Evolutionary conservation across 1,140 invertebrate genomes (phyloP).

Genomic region (Drosophila orosa): DNA sequence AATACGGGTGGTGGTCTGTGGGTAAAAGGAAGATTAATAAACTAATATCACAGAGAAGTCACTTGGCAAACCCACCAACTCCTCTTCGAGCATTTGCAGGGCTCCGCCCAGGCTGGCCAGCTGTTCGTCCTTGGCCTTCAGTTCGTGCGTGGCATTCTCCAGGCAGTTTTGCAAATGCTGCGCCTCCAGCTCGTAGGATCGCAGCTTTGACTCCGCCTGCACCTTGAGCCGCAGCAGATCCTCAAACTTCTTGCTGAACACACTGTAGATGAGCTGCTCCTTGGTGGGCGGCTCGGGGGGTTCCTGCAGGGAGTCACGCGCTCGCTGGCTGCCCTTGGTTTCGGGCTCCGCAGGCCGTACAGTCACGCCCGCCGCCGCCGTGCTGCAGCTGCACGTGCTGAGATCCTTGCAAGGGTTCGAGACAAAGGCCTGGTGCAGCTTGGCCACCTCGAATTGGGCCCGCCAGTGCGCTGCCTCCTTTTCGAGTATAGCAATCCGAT

Average conservation of each 20-base stretch:
- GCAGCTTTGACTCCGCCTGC: slow-evolving; percentile 70
- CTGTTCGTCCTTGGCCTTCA: slow-evolving; percentile 84
- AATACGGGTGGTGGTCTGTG: slow-evolving; percentile 87
- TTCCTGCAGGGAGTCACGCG: slow-evolving; percentile 64
- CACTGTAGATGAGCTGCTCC: slow-evolving; percentile 76
- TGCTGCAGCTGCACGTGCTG: slow-evolving; percentile 71
- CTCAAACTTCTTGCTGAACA: slow-evolving; percentile 78
- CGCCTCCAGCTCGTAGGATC: slow-evolving; percentile 68
- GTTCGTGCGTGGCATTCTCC: slow-evolving; percentile 78
- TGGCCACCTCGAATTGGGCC: slow-evolving; percentile 86
- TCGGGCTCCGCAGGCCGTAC: slow-evolving; percentile 53
- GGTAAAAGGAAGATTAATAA: slow-evolving; percentile 47
- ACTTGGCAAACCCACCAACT: slow-evolving; percentile 80
- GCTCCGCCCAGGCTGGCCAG: slow-evolving; percentile 85
- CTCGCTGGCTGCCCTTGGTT: slow-evolving; percentile 46
- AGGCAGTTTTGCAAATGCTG: slow-evolving; percentile 78
- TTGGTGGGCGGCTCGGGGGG: slow-evolving; percentile 59
- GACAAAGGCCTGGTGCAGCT: slow-evolving; percentile 84
- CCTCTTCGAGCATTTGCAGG: slow-evolving; percentile 85
- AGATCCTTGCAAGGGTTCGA: slow-evolving; percentile 61
- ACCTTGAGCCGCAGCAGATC: slow-evolving; percentile 74
- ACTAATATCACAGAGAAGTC: too few relatives aligned
- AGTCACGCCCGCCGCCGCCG: slow-evolving; percentile 71
- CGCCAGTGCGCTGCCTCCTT: slow-evolving; percentile 87
- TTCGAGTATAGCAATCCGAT: slow-evolving; percentile 84